These are phyloP conservation scores for Andinoacara biseriatus DNA, from an alignment of 2,113 vertebrate species.

Conservation along the genomic window DNA sequence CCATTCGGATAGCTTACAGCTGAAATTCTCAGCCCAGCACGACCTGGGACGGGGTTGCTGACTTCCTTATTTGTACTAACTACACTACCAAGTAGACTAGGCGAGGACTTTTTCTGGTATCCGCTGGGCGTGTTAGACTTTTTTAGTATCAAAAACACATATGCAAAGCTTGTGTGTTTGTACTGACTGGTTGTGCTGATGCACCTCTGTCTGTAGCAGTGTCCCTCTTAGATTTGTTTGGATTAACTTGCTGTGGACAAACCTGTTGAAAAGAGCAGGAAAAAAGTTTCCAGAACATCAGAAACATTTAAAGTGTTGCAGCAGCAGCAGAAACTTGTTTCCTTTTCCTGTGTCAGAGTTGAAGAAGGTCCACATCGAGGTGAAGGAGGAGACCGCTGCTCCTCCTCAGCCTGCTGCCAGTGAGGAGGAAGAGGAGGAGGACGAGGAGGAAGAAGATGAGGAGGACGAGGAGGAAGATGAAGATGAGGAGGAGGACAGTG, in stretches of 20 bases:
- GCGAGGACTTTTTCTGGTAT: neutral
- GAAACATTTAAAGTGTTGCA: neutral
- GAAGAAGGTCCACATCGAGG: constrained; percentile 94
- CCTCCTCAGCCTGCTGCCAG: constrained; percentile 73
- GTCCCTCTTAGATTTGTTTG: too few relatives aligned
- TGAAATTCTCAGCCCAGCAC: too few relatives aligned
- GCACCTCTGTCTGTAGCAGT: neutral
- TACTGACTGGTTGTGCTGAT: neutral
- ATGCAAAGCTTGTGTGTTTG: neutral
- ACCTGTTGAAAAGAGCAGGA: too few relatives aligned
- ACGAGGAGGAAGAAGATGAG: constrained; percentile 84
- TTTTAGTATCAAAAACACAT: neutral
- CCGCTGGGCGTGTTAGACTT: neutral
- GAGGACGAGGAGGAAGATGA: constrained; percentile 71
- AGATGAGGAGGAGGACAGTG: constrained; percentile 78
- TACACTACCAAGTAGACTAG: too few relatives aligned
- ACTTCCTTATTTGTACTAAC: too few relatives aligned
- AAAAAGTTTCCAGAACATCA: neutral
- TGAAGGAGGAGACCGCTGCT: constrained; percentile 87
- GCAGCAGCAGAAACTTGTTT: neutral
- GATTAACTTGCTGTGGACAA: neutral
- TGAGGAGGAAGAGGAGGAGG: constrained; percentile 86
- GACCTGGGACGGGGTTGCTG: too few relatives aligned
- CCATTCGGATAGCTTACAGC: too few relatives aligned
- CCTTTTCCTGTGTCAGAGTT: constrained; percentile 76